phyloP scores from a whole-genome alignment of 2,888 invertebrate genomes.

The Dinocampus coccinellae region DNA sequence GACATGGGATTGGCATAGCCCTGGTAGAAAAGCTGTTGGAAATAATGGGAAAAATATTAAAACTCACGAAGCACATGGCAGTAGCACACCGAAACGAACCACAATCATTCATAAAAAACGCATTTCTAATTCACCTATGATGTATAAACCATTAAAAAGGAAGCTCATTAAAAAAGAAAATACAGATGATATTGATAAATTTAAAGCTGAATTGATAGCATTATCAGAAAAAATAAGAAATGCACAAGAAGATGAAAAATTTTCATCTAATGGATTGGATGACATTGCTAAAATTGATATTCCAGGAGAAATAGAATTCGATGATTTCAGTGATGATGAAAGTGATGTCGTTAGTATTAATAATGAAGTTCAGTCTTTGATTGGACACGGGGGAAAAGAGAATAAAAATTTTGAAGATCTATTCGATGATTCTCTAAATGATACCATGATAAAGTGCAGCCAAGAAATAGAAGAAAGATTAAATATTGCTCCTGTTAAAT shows the following conservation, averaged over 20 bases:
- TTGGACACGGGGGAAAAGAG: neutral
- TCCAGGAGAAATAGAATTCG: conserved; percentile 35
- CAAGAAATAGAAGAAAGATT: conserved; percentile 58
- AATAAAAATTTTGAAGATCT: conserved; percentile 51
- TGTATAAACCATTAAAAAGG: conserved; percentile 54
- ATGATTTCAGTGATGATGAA: conserved; percentile 33
- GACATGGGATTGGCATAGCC: conserved; percentile 71
- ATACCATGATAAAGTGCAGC: conserved; percentile 58
- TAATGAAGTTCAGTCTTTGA: neutral
- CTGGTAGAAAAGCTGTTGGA: conserved; percentile 47
- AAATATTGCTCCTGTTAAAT: conserved; percentile 34
- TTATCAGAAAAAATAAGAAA: conserved; percentile 50
- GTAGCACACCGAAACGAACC: conserved; percentile 53
- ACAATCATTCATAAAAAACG: conserved; percentile 52
- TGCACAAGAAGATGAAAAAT: conserved; percentile 24
- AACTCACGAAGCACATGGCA: neutral
- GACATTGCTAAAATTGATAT: neutral
- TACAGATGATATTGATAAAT: conserved; percentile 51
- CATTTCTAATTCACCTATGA: conserved; percentile 55
- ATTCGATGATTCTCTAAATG: conserved; percentile 55
- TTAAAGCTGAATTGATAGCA: conserved; percentile 54
- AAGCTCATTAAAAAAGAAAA: conserved; percentile 51
- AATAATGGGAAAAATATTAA: conserved; percentile 21
- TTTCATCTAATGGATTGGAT: neutral
- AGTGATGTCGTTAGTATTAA: neutral